Percentiles rank a stretch among this genome's conserved stretches.
These are phyloP conservation scores for Nephrotoma guestfalica DNA, from an alignment of 2,888 invertebrate species.

Conservation along the genomic window DNA sequence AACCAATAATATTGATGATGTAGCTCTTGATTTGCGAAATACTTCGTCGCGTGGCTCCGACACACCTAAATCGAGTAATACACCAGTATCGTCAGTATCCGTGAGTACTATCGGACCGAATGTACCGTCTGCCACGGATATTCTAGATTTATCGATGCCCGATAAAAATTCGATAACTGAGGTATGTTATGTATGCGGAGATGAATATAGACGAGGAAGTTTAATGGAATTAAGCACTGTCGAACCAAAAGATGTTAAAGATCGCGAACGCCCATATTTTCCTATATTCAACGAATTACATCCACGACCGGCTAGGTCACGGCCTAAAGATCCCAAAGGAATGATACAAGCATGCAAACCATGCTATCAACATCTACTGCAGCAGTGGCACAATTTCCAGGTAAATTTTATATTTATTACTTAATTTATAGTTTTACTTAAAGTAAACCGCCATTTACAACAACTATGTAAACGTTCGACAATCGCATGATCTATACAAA, in stretches of 20 bases:
- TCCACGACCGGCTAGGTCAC: conserved; percentile 69
- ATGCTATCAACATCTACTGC: conserved; percentile 71
- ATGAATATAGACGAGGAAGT: conserved; percentile 71
- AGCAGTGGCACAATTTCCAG: conserved; percentile 77
- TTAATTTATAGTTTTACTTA: background rate
- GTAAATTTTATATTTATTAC: conserved; percentile 24
- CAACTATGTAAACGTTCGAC: too few species aligned
- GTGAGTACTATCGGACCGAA: conserved; percentile 21
- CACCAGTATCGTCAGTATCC: conserved; percentile 21
- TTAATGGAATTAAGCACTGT: conserved; percentile 53
- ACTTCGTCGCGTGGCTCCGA: conserved; percentile 20
- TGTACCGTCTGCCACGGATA: conserved; percentile 56
- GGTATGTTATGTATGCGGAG: conserved; percentile 83
- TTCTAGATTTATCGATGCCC: conserved; percentile 80
- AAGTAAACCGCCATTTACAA: too few species aligned
- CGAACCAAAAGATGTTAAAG: conserved; percentile 36
- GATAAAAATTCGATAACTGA: conserved; percentile 83
- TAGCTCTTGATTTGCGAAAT: conserved; percentile 33
- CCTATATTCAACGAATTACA: conserved; percentile 62
- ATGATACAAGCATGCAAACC: conserved; percentile 67
- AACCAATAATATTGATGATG: conserved; percentile 17
- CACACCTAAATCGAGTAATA: conserved; percentile 2
- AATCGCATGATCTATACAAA: too few species aligned
- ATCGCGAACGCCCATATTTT: conserved; percentile 48
- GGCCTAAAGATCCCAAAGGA: conserved; percentile 71